Base-by-base conservation (phyloP, 1,140 invertebrate species). In the Brachystomella parvula region DNA sequence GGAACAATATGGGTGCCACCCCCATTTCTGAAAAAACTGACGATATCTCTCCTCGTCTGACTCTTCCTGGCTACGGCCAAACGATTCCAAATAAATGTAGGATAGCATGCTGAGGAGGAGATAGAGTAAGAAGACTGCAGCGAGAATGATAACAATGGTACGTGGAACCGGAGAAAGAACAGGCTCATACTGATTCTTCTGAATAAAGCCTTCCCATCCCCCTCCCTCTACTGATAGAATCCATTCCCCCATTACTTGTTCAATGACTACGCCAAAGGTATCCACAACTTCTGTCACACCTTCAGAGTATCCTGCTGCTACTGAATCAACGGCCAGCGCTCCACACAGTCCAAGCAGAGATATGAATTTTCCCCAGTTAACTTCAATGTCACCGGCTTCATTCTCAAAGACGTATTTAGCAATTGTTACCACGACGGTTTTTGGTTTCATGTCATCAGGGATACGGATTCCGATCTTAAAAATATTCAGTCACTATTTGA, bases 231-330 rank as follows among this genome's bases (percentile, higher is more conserved):
- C 31, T 21, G 67, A 63, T 53, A 67, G 17, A 44, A 73, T 73
- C 71, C 71, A 73, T 28, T 68, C 66, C 32, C 68, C 71, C 68
- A 73, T 70, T 0, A 70, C 63, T 64, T 73, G 68, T 31, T 73
- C 71, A 0, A 66, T 61, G 6, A 73, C 33, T 17, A 67, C 29
- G 39, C 71, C 71, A 68, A 73, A 73, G 6, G 71, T 68, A 31
- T 73, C 71, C 12, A 73, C 71, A 9, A 73, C 57, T 64, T 73
- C 68, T 0, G 66, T 61, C 19, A 73, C 68, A 9, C 68, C 71
- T 56, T 73, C 71, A 3, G 71, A 57, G 47, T 70, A 73, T 12
- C 61, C 71, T 28, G 66, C 59, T 60, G 70, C 66, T 12, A 73
- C 68, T 26, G 66, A 70, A 47, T 73, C 71, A n/a, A 70, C 61